Conservation (phyloP, 1,140 invertebrate genomes). For the Drosophila ananassae region DNA sequence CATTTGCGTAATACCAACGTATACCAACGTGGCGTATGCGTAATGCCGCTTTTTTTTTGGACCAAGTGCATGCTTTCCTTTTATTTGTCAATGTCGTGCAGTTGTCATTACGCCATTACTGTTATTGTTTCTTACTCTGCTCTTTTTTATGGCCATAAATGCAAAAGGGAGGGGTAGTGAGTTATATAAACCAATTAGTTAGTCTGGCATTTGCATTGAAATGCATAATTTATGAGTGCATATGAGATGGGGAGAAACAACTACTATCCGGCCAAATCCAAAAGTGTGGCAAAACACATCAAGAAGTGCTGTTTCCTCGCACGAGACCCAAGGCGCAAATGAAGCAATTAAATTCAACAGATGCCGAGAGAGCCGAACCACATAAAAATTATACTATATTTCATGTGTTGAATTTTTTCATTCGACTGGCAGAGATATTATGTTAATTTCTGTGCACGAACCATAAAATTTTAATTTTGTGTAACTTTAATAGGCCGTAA, state of each 20-base stretch:
- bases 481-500: constrained; percentile 61
- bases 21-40: constrained; percentile 55
- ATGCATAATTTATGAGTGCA: constrained; percentile 78
- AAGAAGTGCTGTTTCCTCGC: constrained; percentile 16
- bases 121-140: constrained; percentile 53
- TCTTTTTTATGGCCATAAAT: constrained; percentile 29
- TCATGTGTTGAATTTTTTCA: constrained; percentile 24
- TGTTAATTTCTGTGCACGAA: constrained; percentile 31
- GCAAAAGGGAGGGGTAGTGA: neutral
- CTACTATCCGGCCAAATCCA: constrained; percentile 35
- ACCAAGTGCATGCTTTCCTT: constrained; percentile 55
- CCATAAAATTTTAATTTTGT: constrained; percentile 54
- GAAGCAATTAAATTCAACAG: constrained; percentile 78
- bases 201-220: constrained; percentile 64
- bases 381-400: constrained; percentile 38
- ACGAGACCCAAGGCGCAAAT: constrained; percentile 61
- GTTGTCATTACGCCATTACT: constrained; percentile 61
- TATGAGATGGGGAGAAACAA: constrained; percentile 20
- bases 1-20: constrained; percentile 29
- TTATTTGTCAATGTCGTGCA: constrained; percentile 65
- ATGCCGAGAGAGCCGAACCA: constrained; percentile 12
- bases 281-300: constrained; percentile 59
- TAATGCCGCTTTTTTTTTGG: constrained; percentile 56
- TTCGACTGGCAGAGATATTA: constrained; percentile 12
- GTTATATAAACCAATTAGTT: constrained; percentile 76